Conservation (phyloP, 1,140 invertebrate genomes). For the Drosophila pandora region DNA sequence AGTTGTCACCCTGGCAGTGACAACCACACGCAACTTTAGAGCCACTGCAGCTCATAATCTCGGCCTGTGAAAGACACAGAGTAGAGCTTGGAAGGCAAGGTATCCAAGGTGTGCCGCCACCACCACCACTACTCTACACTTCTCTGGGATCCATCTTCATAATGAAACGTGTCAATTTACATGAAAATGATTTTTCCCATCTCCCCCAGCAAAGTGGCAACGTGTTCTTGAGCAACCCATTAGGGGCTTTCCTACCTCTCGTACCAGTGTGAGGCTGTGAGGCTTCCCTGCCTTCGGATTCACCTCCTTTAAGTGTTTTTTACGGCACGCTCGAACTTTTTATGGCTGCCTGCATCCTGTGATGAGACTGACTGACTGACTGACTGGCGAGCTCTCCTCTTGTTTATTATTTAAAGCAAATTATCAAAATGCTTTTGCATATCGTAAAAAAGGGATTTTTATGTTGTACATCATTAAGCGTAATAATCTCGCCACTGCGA, state of each 20-base stretch:
- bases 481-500: constrained; percentile 46
- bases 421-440: constrained; percentile 60
- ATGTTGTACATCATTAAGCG: constrained; percentile 61
- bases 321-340: constrained; percentile 56
- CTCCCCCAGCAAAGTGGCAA: constrained; percentile 46
- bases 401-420: constrained; percentile 62
- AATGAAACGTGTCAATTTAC: constrained; percentile 63
- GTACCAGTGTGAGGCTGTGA: too few species aligned
- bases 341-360: constrained; percentile 52
- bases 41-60: constrained; percentile 13
- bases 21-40: constrained; percentile 9
- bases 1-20: constrained; percentile 15
- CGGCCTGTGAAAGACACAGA: neutral
- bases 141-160: constrained; percentile 43
- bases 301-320: constrained; percentile 53
- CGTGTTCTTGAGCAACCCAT: constrained; percentile 60
- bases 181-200: constrained; percentile 55
- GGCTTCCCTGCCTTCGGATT: neutral
- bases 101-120: constrained; percentile 4
- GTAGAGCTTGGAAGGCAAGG: neutral
- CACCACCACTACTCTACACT: constrained; percentile 1
- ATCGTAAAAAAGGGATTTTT: constrained; percentile 59
- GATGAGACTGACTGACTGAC: neutral
- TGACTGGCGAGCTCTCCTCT: constrained; percentile 9
- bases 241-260: constrained; percentile 24